Base-by-base conservation (phyloP, 1,140 invertebrate species). In the Nylanderia fulva region DNA sequence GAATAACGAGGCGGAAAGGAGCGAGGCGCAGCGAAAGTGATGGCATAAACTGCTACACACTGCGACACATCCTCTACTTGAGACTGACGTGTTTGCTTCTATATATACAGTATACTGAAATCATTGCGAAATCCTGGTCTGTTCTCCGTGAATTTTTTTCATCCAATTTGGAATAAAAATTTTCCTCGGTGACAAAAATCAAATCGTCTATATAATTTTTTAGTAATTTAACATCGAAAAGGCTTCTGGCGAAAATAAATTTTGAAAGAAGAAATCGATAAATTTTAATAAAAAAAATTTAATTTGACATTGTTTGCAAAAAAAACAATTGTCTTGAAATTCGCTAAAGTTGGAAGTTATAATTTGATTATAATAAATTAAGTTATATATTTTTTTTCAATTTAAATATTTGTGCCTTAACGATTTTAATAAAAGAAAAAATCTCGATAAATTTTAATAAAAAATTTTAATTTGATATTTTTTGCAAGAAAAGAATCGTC, bases 21-120 rank as follows among this genome's bases (percentile, higher is more conserved):
- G 42, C 45, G 63, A 27, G 42, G 7, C 24, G 60, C 66, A 80
- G 86, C 88, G 89, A 90, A 89, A 90, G 88, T 85, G 83, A 86
- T 36, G n/a, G 68, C 36, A 52, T 48, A 29, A 66, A 33, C 85
- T 79, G 86, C 61, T 56, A 61, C 48, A 64, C 69, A 64, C 82
- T 48, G 58, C 33, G 61, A 84, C n/a, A 66, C 87, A 87, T 90
- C 90, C 85, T 83, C 83, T 86, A 27, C 48, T n/a, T 33, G 36
- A 58, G 29, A 48, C 24, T n/a, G 18, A 66, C 36, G 15, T 21
- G 27, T 58, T 82, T 15, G 11, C 13, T 33, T 42, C 11, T 27
- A 52, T 7, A 52, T 7, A 5, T 8, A 13, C 2, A 21, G 6
- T 27, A 1, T 45, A 27, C 9, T 18, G 11, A 29, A 42, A 69